Evolutionary conservation across 2,888 invertebrate genomes (phyloP).

Genomic region (Caenorhabditis sp.): DNA sequence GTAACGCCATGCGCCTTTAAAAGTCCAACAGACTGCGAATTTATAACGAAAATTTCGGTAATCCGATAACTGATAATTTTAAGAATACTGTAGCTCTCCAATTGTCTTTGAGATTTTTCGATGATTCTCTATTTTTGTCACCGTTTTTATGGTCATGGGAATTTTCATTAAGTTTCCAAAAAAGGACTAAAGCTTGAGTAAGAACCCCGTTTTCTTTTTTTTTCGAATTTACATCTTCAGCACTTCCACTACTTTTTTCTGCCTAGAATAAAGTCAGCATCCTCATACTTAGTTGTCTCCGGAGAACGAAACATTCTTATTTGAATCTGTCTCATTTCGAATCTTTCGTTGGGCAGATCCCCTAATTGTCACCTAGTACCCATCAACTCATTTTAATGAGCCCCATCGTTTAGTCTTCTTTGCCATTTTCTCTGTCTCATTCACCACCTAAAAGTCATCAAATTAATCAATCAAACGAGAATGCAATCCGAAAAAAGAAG

Average conservation of each 20-base stretch:
- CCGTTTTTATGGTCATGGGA: neutral
- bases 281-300: neutral
- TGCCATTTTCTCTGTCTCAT: neutral
- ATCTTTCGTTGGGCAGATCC: constrained; percentile 10
- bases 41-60: too few relatives aligned
- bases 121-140: constrained; percentile 6
- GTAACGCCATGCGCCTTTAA: too few relatives aligned
- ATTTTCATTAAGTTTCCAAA: neutral
- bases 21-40: too few relatives aligned
- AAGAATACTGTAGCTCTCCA: too few relatives aligned
- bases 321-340: neutral
- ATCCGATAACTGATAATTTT: too few relatives aligned
- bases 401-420: constrained; percentile 28
- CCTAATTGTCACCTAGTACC: constrained; percentile 46
- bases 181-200: constrained; percentile 4
- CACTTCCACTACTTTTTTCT: constrained; percentile 19
- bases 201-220: neutral
- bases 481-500: constrained; percentile 15
- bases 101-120: too few relatives aligned
- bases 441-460: constrained; percentile 35
- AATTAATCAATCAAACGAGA: constrained; percentile 61
- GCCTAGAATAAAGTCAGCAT: neutral
- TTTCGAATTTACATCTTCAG: constrained; percentile 1
- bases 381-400: constrained; percentile 50
- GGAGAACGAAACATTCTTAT: neutral